These are phyloP conservation scores for Heliothis virescens DNA, from an alignment of 1,140 invertebrate species.

Conservation along the genomic window DNA sequence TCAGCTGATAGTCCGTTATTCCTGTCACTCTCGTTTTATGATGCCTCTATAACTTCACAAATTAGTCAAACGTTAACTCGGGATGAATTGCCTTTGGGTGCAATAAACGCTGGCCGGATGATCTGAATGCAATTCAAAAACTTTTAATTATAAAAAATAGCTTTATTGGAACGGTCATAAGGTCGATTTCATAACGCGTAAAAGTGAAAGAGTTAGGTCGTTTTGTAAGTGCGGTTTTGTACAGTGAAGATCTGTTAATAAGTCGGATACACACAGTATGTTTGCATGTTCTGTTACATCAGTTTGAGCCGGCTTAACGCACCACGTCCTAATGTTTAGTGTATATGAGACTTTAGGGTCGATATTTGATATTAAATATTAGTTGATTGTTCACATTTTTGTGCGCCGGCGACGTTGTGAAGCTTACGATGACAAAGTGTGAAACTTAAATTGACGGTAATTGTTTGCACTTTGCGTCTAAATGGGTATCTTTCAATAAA, in stretches of 20 bases:
- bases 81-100: slow-evolving; percentile 80
- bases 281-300: slow-evolving; percentile 81
- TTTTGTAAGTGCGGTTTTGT: slow-evolving; percentile 49
- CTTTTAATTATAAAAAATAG: slow-evolving; percentile 21
- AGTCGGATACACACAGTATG: slow-evolving; percentile 75
- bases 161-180: slow-evolving; percentile 44
- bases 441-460: slow-evolving; percentile 64
- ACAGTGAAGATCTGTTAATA: slow-evolving; percentile 82
- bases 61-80: slow-evolving; percentile 85
- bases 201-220: slow-evolving; percentile 44
- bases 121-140: slow-evolving; percentile 72
- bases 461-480: slow-evolving; percentile 55
- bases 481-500: slow-evolving; percentile 37
- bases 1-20: slow-evolving; percentile 75
- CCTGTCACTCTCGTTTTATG: slow-evolving; percentile 68
- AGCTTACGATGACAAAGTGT: slow-evolving; percentile 71
- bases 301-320: slow-evolving; percentile 80
- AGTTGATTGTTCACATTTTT: slow-evolving; percentile 75
- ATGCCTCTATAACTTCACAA: slow-evolving; percentile 80
- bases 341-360: slow-evolving; percentile 77
- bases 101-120: slow-evolving; percentile 79
- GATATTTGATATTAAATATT: slow-evolving; percentile 83
- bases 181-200: slow-evolving; percentile 27
- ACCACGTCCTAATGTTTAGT: slow-evolving; percentile 80
- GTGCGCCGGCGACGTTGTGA: slow-evolving; percentile 69